Base-by-base conservation (phyloP, 2,888 invertebrate genomes). In the Diploptera punctata region DNA sequence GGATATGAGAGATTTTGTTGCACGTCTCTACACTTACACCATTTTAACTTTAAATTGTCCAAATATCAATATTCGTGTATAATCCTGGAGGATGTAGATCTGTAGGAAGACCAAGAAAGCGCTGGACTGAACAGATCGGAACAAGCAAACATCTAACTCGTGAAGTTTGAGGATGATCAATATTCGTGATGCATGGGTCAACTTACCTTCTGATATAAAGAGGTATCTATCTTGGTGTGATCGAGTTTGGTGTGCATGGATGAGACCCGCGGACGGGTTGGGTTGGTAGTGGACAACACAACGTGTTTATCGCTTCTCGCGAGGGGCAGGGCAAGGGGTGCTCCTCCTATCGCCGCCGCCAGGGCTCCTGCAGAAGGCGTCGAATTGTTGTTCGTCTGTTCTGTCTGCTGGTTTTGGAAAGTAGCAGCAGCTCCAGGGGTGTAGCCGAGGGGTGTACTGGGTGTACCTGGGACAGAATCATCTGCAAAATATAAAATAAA, bases 221-320 rank as follows among this genome's bases (percentile, higher is more conserved):
- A 83, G 73, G 86, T 85, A 79, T 89, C 88, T 70, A 88, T 88
- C 81, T 89, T 88, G 10, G 87, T 86, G 77, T 88, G 88, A 79
- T 89, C 90, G 76, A 90, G 81, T 76, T 89, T 89, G 62, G 89
- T 87, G 76, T 89, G 88, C 88, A 89, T 89, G 21, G 89, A 86
- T 19, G 85, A 82, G 2, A 87, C 83, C 57, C 84, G 83, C 0
- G 86, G 86, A 3, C 86, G 78, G 7, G 81, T 77, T 1, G 85
- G 84, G 75, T 82, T 82, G 26, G 79, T 77, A 80, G 83, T 84
- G 24, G 86, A 84, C 61, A 88, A 81, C 0, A 88, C 85, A 68
- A 88, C 84, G 72, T 87, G 86, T 73, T 87, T 87, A 52, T 88
- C 88, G 76, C 76, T 75, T 18, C 80, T 80, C 1, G 80, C 81